phyloP scores from a whole-genome alignment of 2,113 vertebrate genomes.

The Scophthalmus maximus region DNA sequence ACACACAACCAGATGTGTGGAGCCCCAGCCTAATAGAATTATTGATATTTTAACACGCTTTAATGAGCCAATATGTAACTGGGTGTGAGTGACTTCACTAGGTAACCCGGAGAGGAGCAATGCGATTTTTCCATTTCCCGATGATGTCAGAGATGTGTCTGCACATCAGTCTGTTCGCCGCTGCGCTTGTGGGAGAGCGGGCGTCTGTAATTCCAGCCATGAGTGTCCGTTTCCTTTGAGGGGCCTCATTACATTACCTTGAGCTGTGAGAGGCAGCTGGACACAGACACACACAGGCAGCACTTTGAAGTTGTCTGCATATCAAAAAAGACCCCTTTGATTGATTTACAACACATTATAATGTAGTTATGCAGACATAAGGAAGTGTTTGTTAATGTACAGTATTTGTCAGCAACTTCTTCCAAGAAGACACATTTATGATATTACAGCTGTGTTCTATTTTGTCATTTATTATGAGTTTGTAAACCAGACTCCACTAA shows the following conservation, averaged over 20 bases:
- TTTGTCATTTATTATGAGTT: neutral
- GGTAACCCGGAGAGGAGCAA: slow-evolving; percentile 14
- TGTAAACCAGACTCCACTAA: too few relatives aligned
- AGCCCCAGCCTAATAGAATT: neutral
- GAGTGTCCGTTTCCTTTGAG: slow-evolving; percentile 73
- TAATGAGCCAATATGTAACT: slow-evolving; percentile 2
- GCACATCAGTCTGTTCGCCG: slow-evolving; percentile 29
- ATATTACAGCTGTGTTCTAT: too few relatives aligned
- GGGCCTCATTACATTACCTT: slow-evolving; percentile 64
- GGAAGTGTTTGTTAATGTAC: too few relatives aligned
- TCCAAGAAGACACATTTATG: too few relatives aligned
- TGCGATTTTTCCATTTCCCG: slow-evolving; percentile 35
- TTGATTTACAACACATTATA: too few relatives aligned
- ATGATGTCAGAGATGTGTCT: slow-evolving; percentile 44
- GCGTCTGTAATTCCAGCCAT: slow-evolving; percentile 80
- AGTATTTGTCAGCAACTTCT: too few relatives aligned
- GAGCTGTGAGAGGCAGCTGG: slow-evolving; percentile 37
- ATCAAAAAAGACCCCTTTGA: neutral
- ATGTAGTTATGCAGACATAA: too few relatives aligned
- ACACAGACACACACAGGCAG: slow-evolving; percentile 10
- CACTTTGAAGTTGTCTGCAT: slow-evolving; percentile 12
- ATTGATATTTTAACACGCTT: slow-evolving; percentile 26
- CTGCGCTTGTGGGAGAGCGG: slow-evolving; percentile 35
- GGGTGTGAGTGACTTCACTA: slow-evolving; percentile 5
- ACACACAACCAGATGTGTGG: neutral